phyloP scores from a whole-genome alignment of 2,113 vertebrate species.

The Tympanuchus pallidicinctus region DNA sequence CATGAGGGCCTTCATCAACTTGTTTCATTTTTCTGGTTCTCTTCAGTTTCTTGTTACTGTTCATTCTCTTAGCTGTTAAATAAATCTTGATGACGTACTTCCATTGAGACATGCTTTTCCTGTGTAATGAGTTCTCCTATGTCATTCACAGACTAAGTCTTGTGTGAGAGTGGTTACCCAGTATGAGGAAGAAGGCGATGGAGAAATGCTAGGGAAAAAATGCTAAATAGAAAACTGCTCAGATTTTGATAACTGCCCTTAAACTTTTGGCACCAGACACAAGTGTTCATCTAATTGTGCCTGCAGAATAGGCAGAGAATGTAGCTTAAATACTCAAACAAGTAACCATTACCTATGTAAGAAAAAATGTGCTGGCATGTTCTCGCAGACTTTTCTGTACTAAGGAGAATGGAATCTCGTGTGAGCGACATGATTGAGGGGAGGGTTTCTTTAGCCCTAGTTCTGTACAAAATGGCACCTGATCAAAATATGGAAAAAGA shows the following conservation, averaged over 20 bases:
- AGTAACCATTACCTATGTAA: slow-evolving; percentile 54
- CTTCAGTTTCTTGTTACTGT: not conserved
- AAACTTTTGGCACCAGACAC: not conserved
- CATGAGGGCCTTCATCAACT: not conserved
- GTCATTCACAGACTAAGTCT: not conserved
- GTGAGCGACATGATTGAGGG: not conserved
- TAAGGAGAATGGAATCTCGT: not conserved
- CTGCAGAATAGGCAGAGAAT: slow-evolving; percentile 13
- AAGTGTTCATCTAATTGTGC: not conserved
- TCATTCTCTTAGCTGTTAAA: not conserved
- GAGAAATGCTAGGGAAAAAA: not conserved
- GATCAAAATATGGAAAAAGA: slow-evolving; percentile 17
- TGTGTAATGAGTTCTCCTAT: not conserved
- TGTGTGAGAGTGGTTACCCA: not conserved
- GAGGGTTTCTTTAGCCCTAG: not conserved
- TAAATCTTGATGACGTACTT: not conserved
- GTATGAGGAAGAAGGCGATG: not conserved
- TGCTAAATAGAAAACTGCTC: not conserved
- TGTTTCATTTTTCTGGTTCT: not conserved
- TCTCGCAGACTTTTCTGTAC: slow-evolving; percentile 19
- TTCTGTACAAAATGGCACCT: not conserved
- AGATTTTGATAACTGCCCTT: not conserved
- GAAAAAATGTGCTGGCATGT: slow-evolving; percentile 1
- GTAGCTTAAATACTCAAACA: not conserved
- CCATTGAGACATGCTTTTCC: not conserved